Evolutionary conservation across 2,888 invertebrate genomes (phyloP), one percentile per base, ranked within the genome.

Genomic region (Chrysopilus asiliformis): DNA sequence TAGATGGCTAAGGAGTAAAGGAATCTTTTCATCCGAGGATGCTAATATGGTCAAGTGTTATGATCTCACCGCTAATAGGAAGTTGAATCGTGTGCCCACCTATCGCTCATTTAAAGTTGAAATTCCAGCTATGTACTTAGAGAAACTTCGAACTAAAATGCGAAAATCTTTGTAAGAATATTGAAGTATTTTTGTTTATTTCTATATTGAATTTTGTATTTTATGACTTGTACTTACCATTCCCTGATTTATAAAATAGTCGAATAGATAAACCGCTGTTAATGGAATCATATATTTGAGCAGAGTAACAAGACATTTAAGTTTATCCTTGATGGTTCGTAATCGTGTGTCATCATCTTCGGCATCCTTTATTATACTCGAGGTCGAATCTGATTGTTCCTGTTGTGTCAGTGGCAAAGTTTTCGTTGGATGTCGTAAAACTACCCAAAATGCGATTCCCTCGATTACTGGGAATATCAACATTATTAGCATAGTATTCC

Each of bases 161-260:
- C 48, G 41, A 43, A 48, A n/a, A n/a, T n/a, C n/a, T n/a, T n/a
- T n/a, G 37, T 32, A 34, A 35, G 32, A 29, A 26, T 9, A 10
- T 16, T 29, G 8, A 20, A 28, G 4, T 27, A 24, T 5, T 16
- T 32, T 25, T 22, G 15, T 32, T 24, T 19, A 36, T 32, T 20
- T n/a, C n/a, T n/a, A n/a, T 22, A 28, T 34, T 18, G 26, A 25
- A 16, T 28, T 8, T 27, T 26, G 27, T 33, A 18, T 32, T 40
- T 7, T 20, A 29, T 16, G 31, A 20, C 24, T 25, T 26, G 39
- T 36, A 39, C 72, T 68, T 58, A 83, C 83, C 68, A 85, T 59
- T 49, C 85, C 86, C 58, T 87, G 86, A 60, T 87, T 87, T 45
- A 89, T 87, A 51, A 84, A 82, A 59, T 87, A 87, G 52, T 89